These are phyloP conservation scores for Baronia brevicornis DNA, from an alignment of 2,888 invertebrate genomes.

Conservation along the genomic window DNA sequence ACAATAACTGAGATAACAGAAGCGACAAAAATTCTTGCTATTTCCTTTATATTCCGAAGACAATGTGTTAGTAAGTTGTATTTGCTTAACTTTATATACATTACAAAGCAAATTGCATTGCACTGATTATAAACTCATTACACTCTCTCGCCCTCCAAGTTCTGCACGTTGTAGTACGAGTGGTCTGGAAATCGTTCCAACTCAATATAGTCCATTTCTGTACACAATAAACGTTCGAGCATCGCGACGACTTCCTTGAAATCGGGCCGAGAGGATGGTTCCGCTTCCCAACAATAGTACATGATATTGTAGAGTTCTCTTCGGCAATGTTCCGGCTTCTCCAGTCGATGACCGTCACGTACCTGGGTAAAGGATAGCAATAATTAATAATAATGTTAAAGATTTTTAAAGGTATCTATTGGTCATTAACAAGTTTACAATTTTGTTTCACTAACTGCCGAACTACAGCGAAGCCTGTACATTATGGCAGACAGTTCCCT, in stretches of 20 bases:
- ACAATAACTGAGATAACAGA: too few species aligned
- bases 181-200: constrained; percentile 94
- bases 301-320: constrained; percentile 95
- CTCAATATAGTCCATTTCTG: constrained; percentile 95
- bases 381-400: neutral
- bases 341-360: constrained; percentile 90
- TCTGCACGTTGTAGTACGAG: constrained; percentile 91
- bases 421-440: neutral
- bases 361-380: constrained; percentile 69
- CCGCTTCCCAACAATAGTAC: constrained; percentile 96
- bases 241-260: constrained; percentile 88
- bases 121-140: too few species aligned
- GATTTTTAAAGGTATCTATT: neutral
- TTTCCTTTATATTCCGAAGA: too few species aligned
- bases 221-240: constrained; percentile 88
- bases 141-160: constrained; percentile 87
- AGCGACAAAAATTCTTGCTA: too few species aligned
- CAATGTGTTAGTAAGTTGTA: too few species aligned
- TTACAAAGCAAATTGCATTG: too few species aligned
- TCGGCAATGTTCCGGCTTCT: constrained; percentile 95
- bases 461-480: too few species aligned
- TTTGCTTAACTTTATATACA: too few species aligned
- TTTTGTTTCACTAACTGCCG: too few species aligned
- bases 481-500: too few species aligned
- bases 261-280: constrained; percentile 87